phyloP scores from a whole-genome alignment of 2,797 vertebrate genomes.

The Sebastiscus albofasciatus region DNA sequence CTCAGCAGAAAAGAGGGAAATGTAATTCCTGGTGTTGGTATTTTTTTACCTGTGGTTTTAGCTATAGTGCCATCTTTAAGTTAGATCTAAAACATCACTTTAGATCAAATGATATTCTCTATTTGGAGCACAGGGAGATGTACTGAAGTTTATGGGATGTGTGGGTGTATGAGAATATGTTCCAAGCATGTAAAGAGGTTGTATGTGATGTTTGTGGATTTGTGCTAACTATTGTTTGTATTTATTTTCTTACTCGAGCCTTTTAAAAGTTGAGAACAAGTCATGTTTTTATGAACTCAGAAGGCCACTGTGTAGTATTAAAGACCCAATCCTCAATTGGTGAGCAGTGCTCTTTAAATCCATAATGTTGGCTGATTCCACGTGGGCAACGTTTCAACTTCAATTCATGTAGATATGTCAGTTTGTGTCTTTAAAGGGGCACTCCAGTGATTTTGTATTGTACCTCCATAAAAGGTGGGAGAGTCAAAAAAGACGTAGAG shows the following conservation, averaged over 20 bases:
- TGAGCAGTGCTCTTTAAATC: not conserved
- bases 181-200: not conserved
- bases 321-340: not conserved
- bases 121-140: not conserved
- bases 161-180: not conserved
- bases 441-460: not conserved
- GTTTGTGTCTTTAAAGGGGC: not conserved
- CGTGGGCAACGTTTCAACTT: not conserved
- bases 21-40: not conserved
- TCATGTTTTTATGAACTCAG: not conserved
- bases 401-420: not conserved
- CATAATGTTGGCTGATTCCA: not conserved
- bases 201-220: not conserved
- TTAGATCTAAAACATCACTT: constrained; percentile 30
- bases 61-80: constrained; percentile 36
- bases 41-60: not conserved
- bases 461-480: not conserved
- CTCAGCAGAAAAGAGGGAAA: not conserved
- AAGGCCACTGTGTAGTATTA: not conserved
- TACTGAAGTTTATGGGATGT: not conserved
- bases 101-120: constrained; percentile 18
- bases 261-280: not conserved
- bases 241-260: not conserved
- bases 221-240: not conserved
- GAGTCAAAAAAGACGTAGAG: not conserved